phyloP scores from a whole-genome alignment of 2,113 vertebrate genomes.

The Campylorhamphus procurvoides region DNA sequence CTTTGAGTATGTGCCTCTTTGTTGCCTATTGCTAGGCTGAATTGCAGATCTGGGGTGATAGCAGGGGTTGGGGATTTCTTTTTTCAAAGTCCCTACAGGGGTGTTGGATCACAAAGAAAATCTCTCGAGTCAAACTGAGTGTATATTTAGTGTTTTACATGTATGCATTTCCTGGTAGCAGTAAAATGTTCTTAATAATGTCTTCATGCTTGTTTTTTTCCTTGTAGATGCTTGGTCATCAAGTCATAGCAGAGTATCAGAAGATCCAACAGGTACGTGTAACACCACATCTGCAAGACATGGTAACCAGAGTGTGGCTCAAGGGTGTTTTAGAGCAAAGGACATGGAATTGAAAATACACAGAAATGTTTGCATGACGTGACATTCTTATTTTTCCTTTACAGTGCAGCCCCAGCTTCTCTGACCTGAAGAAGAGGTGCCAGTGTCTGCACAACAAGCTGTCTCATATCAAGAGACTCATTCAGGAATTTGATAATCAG shows the following conservation, averaged over 20 bases:
- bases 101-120: background rate
- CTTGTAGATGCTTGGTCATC: conserved; percentile 84
- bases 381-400: background rate
- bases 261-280: conserved; percentile 85
- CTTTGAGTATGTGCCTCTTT: background rate
- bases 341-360: background rate
- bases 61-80: rapidly evolving
- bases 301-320: background rate
- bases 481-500: conserved; percentile 87
- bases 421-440: conserved; percentile 86
- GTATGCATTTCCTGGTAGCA: background rate
- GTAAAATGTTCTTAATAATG: background rate
- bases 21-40: background rate
- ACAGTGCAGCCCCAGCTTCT: conserved; percentile 88
- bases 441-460: conserved; percentile 94
- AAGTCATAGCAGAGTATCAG: conserved; percentile 88
- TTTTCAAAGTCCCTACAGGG: background rate
- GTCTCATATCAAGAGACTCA: conserved; percentile 91
- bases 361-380: background rate
- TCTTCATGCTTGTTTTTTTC: background rate
- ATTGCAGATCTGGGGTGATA: background rate
- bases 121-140: background rate
- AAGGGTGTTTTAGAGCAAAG: background rate
- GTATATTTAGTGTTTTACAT: background rate
- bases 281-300: background rate